A percentile compares a stretch with the other conserved stretches of the same genome.
phyloP scores from a whole-genome alignment of 2,113 vertebrate species.

The Cyprinodon tularosa region DNA sequence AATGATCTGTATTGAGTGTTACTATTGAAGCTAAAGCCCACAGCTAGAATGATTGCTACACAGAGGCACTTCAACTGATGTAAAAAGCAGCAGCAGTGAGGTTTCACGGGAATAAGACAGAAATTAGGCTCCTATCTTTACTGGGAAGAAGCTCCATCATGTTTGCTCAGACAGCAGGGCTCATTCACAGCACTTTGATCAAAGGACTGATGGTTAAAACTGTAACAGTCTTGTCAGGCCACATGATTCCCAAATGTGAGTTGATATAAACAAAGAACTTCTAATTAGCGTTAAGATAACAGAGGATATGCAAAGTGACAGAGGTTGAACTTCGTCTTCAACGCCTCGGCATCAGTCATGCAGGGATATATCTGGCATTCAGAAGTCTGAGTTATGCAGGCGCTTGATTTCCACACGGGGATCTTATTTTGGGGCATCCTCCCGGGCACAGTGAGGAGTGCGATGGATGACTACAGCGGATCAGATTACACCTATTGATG shows the following conservation, averaged over 20 bases:
- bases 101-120: constrained; percentile 49
- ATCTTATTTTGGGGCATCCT: constrained; percentile 46
- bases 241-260: constrained; percentile 58
- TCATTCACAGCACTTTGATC: constrained; percentile 67
- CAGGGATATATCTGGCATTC: constrained; percentile 32
- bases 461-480: constrained; percentile 15
- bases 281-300: constrained; percentile 62
- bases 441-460: constrained; percentile 7
- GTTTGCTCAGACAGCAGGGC: constrained; percentile 54
- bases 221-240: constrained; percentile 46
- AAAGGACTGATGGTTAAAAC: constrained; percentile 62
- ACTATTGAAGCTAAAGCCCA: constrained; percentile 18
- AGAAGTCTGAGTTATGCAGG: constrained; percentile 28
- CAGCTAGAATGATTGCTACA: constrained; percentile 2
- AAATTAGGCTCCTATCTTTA: constrained; percentile 48
- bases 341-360: constrained; percentile 30
- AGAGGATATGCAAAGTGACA: constrained; percentile 23
- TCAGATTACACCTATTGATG: constrained; percentile 38
- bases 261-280: constrained; percentile 65
- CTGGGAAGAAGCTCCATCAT: constrained; percentile 23
- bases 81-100: constrained; percentile 33
- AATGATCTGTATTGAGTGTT: constrained; percentile 33
- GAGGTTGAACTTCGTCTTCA: constrained; percentile 34
- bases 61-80: constrained; percentile 24
- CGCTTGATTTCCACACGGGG: constrained; percentile 26